Evolutionary conservation across 92 coral and sea anemone genomes (phyloP).

Genomic region (Bergia puertoricense): DNA sequence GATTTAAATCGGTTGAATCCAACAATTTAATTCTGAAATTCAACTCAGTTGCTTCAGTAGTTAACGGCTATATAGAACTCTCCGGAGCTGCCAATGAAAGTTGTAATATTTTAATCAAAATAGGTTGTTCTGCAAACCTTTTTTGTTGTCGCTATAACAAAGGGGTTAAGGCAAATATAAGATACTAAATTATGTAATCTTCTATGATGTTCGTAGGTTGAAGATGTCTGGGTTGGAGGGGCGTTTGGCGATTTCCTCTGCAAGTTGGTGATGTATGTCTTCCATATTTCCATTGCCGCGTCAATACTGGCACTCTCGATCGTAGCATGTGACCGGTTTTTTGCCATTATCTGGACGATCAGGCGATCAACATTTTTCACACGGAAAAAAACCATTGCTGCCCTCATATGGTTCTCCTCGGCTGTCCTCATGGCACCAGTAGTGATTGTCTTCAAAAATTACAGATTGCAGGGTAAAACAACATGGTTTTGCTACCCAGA

Average conservation of each 20-base stretch:
- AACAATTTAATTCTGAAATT: no score
- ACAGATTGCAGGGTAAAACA: not conserved
- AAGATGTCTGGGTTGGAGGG: slow-evolving; percentile 5
- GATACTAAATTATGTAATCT: not conserved
- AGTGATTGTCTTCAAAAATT: not conserved
- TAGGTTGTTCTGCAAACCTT: no score
- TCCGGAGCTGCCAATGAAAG: no score
- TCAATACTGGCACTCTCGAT: slow-evolving; percentile 29
- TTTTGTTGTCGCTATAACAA: no score
- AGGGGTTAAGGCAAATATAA: no score
- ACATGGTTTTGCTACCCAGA: slow-evolving; percentile 1
- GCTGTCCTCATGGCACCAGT: slow-evolving; percentile 30
- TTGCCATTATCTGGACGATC: slow-evolving; percentile 29
- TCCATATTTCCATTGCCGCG: slow-evolving; percentile 33
- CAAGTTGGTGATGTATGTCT: slow-evolving; percentile 3
- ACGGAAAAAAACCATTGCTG: slow-evolving; percentile 28
- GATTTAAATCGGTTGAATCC: no score
- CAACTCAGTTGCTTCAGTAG: no score
- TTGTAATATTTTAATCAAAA: no score
- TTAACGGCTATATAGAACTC: no score
- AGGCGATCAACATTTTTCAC: slow-evolving; percentile 20
- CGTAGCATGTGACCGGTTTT: slow-evolving; percentile 38
- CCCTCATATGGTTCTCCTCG: slow-evolving; percentile 24
- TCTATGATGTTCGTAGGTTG: not conserved
- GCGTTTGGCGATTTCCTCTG: slow-evolving; percentile 29